Conservation (phyloP, 2,113 vertebrate genomes). For the Uria aalge region DNA sequence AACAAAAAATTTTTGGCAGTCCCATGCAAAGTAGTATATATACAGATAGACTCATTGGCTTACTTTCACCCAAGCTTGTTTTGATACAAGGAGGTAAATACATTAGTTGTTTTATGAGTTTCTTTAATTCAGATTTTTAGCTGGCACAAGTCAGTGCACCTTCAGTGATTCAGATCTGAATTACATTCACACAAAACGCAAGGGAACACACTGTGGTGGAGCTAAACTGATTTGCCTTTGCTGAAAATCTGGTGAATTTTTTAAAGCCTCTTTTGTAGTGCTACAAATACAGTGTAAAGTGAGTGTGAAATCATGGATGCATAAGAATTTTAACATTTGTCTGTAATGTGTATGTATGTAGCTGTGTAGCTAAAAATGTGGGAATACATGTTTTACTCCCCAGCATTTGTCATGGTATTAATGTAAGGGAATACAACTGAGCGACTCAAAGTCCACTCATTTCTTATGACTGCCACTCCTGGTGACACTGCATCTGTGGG, state of each 20-base stretch:
- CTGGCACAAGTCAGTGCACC: not conserved
- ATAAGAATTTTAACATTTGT: not conserved
- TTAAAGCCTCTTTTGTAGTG: not conserved
- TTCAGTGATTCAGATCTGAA: not conserved
- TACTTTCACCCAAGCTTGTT: not conserved
- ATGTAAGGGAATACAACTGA: not conserved
- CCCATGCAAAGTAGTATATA: not conserved
- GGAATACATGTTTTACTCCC: not conserved
- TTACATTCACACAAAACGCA: not conserved
- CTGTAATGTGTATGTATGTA: not conserved
- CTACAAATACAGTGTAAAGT: not conserved
- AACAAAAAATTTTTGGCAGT: not conserved
- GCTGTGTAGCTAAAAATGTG: not conserved
- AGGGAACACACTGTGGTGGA: not conserved
- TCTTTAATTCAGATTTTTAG: not conserved
- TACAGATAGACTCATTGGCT: not conserved
- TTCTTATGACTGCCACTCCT: rapidly evolving
- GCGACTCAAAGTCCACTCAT: not conserved
- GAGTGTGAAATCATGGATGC: not conserved
- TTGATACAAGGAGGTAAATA: not conserved
- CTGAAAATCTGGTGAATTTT: constrained; percentile 3
- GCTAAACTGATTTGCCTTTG: not conserved
- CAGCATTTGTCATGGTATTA: not conserved
- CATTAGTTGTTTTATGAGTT: not conserved
- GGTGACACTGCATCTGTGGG: not conserved